These are phyloP conservation scores for Hirtodrosophila histrioides DNA, from an alignment of 2,888 invertebrate species.

Conservation along the genomic window DNA sequence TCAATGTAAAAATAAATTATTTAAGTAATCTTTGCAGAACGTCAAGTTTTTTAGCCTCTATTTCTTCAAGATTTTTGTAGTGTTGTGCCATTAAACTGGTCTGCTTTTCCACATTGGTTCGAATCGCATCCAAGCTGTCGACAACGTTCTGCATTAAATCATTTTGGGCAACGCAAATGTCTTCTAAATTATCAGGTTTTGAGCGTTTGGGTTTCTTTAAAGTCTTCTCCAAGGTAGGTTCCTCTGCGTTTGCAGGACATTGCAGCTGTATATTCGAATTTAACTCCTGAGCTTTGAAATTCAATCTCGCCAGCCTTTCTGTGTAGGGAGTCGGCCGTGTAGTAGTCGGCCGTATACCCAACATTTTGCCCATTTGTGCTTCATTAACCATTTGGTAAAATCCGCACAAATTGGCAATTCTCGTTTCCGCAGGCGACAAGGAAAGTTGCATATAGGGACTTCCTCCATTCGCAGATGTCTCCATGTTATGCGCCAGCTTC, in stretches of 20 bases:
- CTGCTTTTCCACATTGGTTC: constrained; percentile 3
- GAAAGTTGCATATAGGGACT: background rate
- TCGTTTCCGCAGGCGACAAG: background rate
- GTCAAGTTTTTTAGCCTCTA: constrained; percentile 11
- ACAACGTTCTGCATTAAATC: constrained; percentile 7
- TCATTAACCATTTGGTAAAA: background rate
- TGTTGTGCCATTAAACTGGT: constrained; percentile 11
- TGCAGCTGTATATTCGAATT: too few relatives aligned
- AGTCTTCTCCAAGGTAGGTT: background rate
- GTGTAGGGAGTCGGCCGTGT: too few relatives aligned
- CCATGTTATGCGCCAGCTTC: constrained; percentile 2
- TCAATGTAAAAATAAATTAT: background rate
- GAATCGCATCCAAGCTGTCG: constrained; percentile 10
- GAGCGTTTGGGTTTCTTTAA: background rate
- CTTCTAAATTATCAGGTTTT: background rate
- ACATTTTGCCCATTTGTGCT: background rate
- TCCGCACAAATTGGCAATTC: constrained; percentile 7
- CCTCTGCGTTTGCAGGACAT: background rate
- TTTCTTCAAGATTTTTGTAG: constrained; percentile 11
- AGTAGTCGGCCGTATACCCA: background rate
- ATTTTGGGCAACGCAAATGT: constrained; percentile 5
- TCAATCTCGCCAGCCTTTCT: too few relatives aligned
- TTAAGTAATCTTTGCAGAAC: constrained; percentile 7
- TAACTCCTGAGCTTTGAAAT: too few relatives aligned
- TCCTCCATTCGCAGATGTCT: background rate